Evolutionary conservation across 2,888 invertebrate genomes (phyloP).

Genomic region (Lycia hirtaria): DNA sequence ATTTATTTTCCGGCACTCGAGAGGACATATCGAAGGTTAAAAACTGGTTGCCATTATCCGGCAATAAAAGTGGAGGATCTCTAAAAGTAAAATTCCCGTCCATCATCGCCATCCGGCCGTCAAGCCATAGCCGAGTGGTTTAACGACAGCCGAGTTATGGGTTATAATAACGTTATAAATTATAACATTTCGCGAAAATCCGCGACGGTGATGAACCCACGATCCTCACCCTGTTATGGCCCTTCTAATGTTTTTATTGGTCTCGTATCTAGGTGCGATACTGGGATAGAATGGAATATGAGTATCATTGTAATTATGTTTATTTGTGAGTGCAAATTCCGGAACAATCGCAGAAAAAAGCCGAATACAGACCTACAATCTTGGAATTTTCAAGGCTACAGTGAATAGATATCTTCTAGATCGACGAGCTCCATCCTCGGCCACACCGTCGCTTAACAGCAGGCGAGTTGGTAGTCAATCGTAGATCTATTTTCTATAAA

Average conservation of each 20-base stretch:
- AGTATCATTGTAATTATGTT: conserved; percentile 3
- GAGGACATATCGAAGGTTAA: no score
- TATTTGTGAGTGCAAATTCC: neutral
- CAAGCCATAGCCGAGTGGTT: conserved; percentile 18
- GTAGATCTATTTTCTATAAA: no score
- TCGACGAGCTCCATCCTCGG: no score
- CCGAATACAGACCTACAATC: no score
- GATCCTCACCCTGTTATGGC: conserved; percentile 20
- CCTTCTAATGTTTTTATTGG: conserved; percentile 13
- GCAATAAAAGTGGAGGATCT: conserved; percentile 3
- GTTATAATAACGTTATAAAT: conserved; percentile 20
- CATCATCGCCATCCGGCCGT: conserved; percentile 4
- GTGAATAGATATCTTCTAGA: no score
- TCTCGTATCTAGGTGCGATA: conserved; percentile 7
- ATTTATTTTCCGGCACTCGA: no score
- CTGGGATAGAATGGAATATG: neutral
- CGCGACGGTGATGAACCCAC: conserved; percentile 12
- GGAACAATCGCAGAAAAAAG: neutral
- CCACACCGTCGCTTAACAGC: no score
- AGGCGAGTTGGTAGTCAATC: no score
- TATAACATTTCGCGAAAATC: conserved; percentile 29
- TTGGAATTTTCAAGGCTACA: no score
- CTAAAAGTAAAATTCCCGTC: conserved; percentile 9
- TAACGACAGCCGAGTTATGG: conserved; percentile 15
- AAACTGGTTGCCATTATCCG: neutral